Conservation (phyloP, 2,113 vertebrate genomes). For the Toxotes chatareus region DNA sequence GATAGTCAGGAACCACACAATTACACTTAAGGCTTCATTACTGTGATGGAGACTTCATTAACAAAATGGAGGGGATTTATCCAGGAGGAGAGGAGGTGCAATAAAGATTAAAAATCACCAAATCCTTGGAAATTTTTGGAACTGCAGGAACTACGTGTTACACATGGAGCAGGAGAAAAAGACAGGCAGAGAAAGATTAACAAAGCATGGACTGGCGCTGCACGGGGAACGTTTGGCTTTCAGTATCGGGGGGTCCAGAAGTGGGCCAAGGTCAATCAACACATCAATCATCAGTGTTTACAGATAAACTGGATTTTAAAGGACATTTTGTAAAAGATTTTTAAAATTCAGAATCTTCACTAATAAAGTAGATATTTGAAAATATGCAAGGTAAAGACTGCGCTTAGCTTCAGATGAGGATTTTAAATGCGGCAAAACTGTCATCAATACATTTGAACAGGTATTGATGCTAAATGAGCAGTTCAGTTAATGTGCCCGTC, state of each 20-base stretch:
- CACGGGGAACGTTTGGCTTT: background rate
- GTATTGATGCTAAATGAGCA: slow-evolving; percentile 14
- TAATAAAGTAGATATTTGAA: background rate
- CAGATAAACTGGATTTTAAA: background rate
- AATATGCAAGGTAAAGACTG: background rate
- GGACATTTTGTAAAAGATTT: too few species aligned
- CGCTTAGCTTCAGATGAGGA: too few species aligned
- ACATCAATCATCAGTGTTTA: background rate
- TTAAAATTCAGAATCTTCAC: background rate
- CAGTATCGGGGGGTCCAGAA: slow-evolving; percentile 1
- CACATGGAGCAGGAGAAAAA: slow-evolving; percentile 5
- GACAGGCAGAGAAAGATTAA: slow-evolving; percentile 15
- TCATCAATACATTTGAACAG: background rate
- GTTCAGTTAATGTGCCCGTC: slow-evolving; percentile 21
- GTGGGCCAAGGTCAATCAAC: slow-evolving; percentile 23
- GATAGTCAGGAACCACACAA: slow-evolving; percentile 1
- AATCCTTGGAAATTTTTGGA: slow-evolving; percentile 55
- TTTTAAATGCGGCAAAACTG: background rate
- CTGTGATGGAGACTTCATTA: slow-evolving; percentile 70
- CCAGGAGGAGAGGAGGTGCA: slow-evolving; percentile 17
- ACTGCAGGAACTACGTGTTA: background rate
- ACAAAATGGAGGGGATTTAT: slow-evolving; percentile 71
- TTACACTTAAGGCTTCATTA: slow-evolving; percentile 62
- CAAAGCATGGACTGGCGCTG: background rate
- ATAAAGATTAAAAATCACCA: slow-evolving; percentile 67